Percentiles rank a stretch among this genome's conserved stretches.
phyloP scores from a whole-genome alignment of 2,888 invertebrate genomes.

The Ichneumoninae sp. region DNA sequence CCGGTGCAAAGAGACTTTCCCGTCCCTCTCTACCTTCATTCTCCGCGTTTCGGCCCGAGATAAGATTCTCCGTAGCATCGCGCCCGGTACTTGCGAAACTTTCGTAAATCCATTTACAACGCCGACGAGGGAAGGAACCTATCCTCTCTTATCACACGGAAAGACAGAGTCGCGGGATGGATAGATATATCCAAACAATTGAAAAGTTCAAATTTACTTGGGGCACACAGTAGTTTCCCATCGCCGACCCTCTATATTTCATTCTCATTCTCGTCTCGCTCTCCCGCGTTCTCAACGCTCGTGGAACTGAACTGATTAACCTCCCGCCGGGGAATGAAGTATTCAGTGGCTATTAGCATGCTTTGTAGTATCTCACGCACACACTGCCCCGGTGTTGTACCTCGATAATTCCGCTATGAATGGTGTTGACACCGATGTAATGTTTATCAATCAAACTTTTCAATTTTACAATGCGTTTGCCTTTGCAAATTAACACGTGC shows the following conservation, averaged over 20 bases:
- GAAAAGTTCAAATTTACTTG: slow-evolving; percentile 53
- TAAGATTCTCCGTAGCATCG: slow-evolving; percentile 8
- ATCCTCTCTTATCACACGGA: slow-evolving; percentile 13
- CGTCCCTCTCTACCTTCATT: neutral
- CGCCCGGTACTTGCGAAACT: slow-evolving; percentile 10
- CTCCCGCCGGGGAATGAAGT: slow-evolving; percentile 48
- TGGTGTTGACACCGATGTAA: neutral
- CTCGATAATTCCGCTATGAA: neutral
- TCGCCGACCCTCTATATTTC: neutral
- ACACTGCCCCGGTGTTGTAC: neutral
- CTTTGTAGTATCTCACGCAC: slow-evolving; percentile 39
- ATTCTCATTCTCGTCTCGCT: neutral
- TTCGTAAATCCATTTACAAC: slow-evolving; percentile 43
- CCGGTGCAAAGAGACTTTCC: neutral
- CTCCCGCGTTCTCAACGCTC: slow-evolving; percentile 28
- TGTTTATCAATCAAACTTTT: neutral
- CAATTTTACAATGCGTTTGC: neutral
- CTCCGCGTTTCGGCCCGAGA: slow-evolving; percentile 8
- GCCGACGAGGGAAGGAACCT: slow-evolving; percentile 5
- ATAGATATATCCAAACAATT: slow-evolving; percentile 39
- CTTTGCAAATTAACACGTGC: neutral
- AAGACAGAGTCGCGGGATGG: slow-evolving; percentile 18
- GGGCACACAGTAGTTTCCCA: neutral
- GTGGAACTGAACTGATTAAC: slow-evolving; percentile 47
- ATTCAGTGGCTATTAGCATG: slow-evolving; percentile 57